Percentiles rank a stretch among this genome's conserved stretches.
Conservation (phyloP, 2,888 invertebrate genomes). For the Andrena flavipes region DNA sequence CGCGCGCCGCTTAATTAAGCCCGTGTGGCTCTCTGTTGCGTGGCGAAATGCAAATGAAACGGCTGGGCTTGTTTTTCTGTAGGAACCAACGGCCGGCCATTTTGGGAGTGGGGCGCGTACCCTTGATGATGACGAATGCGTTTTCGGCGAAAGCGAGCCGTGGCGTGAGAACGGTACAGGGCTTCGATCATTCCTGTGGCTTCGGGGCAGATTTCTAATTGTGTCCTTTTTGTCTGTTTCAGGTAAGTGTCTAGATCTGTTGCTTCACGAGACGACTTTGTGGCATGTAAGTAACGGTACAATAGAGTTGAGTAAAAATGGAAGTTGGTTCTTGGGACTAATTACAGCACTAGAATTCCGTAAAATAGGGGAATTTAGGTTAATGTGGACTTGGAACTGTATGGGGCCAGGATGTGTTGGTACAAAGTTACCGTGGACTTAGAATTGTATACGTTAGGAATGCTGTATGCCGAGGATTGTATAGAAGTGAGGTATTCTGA, state of each 20-base stretch:
- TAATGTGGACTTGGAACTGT: background rate
- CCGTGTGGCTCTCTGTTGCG: slow-evolving; percentile 23
- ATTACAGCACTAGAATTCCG: background rate
- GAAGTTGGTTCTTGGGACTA: background rate
- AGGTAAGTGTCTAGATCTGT: slow-evolving; percentile 33
- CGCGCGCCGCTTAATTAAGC: slow-evolving; percentile 54
- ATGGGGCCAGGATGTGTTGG: too few species aligned
- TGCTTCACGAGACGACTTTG: background rate
- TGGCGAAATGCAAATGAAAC: slow-evolving; percentile 22
- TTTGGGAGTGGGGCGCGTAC: slow-evolving; percentile 4
- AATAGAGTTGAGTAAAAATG: background rate
- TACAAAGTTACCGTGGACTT: background rate
- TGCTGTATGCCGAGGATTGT: background rate
- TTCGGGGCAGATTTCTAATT: background rate
- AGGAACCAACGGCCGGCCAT: background rate
- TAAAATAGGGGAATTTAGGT: background rate
- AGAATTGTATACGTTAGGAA: background rate
- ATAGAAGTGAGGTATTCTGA: background rate
- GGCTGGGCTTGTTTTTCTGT: slow-evolving; percentile 29
- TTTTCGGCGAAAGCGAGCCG: background rate
- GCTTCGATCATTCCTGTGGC: background rate
- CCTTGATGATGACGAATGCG: slow-evolving; percentile 43
- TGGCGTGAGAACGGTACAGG: background rate
- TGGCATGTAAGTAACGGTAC: background rate
- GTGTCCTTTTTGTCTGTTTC: slow-evolving; percentile 30